Percentiles rank a stretch among this genome's conserved stretches.
Evolutionary conservation across 2,888 invertebrate genomes (phyloP).

Genomic region (Timema cristinae): DNA sequence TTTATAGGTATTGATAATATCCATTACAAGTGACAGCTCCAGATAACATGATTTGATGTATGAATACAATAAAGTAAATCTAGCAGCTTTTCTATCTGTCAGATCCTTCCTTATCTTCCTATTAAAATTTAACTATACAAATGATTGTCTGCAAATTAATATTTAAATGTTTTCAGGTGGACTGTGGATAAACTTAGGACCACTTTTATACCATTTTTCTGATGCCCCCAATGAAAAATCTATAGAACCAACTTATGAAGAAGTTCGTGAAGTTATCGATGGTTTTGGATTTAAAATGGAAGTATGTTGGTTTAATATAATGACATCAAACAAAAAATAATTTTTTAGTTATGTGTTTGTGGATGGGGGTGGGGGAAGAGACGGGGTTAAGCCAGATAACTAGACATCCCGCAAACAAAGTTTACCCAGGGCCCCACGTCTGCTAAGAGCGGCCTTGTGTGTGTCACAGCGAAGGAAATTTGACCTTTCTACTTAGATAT

Average conservation of each 20-base stretch:
- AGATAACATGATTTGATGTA: too few species aligned
- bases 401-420: neutral
- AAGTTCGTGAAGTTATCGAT: slow-evolving; percentile 70
- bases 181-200: slow-evolving; percentile 86
- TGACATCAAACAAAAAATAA: neutral
- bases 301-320: slow-evolving; percentile 43
- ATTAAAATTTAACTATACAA: too few species aligned
- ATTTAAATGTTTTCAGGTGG: slow-evolving; percentile 51
- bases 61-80: too few species aligned
- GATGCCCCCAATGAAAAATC: slow-evolving; percentile 83
- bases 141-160: slow-evolving; percentile 7
- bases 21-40: too few species aligned
- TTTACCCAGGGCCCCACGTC: neutral
- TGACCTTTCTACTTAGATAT: neutral
- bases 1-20: too few species aligned
- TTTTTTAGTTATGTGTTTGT: slow-evolving; percentile 6
- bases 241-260: slow-evolving; percentile 90
- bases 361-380: neutral
- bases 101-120: too few species aligned
- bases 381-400: neutral
- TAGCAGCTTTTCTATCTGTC: too few species aligned
- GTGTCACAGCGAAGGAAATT: too few species aligned
- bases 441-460: too few species aligned
- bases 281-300: slow-evolving; percentile 79
- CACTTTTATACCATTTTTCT: slow-evolving; percentile 81